Percentiles rank a stretch among this genome's conserved stretches.
Evolutionary conservation across 2,888 invertebrate genomes (phyloP).

Genomic region (Plusia festucae): DNA sequence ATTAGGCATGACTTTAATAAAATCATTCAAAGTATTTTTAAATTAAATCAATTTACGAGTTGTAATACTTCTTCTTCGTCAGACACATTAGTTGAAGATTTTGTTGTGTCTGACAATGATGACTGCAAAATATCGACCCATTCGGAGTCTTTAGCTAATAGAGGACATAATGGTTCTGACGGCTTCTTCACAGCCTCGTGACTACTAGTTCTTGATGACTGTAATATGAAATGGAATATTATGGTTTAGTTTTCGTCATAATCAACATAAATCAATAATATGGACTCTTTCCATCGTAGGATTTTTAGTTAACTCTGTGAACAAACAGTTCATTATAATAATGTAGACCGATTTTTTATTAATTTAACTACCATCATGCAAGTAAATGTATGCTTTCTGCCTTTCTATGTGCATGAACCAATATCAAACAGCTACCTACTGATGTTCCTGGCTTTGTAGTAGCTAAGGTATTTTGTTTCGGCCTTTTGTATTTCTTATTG

Average conservation of each 20-base stretch:
- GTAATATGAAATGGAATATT: constrained; percentile 26
- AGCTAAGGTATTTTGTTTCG: constrained; percentile 70
- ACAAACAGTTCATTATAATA: no score
- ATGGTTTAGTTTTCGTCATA: not conserved
- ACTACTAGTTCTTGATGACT: constrained; percentile 60
- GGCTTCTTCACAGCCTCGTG: constrained; percentile 46
- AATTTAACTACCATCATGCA: no score
- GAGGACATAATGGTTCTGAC: constrained; percentile 68
- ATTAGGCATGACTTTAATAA: not conserved
- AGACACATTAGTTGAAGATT: constrained; percentile 55
- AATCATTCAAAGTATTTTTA: not conserved
- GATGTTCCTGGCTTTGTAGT: constrained; percentile 72
- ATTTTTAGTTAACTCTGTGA: no score
- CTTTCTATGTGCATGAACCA: not conserved
- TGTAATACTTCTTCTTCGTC: constrained; percentile 79
- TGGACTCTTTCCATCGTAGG: no score
- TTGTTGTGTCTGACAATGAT: constrained; percentile 51
- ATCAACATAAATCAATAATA: no score
- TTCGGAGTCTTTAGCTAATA: constrained; percentile 86
- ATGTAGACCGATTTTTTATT: no score
- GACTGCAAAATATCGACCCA: constrained; percentile 81
- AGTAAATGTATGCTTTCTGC: not conserved
- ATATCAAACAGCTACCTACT: constrained; percentile 57
- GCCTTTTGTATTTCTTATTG: constrained; percentile 73
- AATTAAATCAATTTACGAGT: constrained; percentile 69